phyloP scores from a whole-genome alignment of 2,113 vertebrate species.

The Phylloscopus trochiloides region DNA sequence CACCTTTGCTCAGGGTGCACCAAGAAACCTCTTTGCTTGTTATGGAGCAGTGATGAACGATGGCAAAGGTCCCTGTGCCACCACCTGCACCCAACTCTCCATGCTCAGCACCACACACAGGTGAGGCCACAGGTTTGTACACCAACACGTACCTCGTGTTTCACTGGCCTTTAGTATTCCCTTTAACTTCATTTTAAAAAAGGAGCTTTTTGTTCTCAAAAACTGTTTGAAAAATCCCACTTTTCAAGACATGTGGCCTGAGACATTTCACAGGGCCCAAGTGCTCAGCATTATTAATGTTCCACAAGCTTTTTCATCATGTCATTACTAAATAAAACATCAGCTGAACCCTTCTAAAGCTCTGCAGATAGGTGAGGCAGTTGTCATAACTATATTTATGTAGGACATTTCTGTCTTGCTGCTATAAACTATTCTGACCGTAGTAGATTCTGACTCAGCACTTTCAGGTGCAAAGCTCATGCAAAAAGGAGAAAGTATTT shows the following conservation, averaged over 20 bases:
- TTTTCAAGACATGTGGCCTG: conserved; percentile 1
- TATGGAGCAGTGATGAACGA: neutral
- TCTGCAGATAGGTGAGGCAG: conserved; percentile 49
- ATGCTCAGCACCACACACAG: rapidly evolving
- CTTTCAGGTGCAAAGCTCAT: conserved; percentile 12
- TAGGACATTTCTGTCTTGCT: conserved; percentile 19
- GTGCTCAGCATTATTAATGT: conserved; percentile 41
- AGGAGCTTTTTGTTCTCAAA: neutral
- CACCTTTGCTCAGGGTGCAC: rapidly evolving
- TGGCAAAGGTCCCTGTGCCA: neutral
- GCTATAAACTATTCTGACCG: conserved; percentile 26
- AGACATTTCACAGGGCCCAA: conserved; percentile 24
- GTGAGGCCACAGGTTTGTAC: rapidly evolving
- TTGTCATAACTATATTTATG: conserved; percentile 50
- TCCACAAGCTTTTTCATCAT: conserved; percentile 52
- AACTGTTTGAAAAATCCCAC: neutral
- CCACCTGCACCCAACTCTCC: neutral
- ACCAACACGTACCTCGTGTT: rapidly evolving
- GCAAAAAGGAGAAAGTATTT: neutral
- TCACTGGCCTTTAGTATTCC: neutral
- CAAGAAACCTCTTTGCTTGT: neutral
- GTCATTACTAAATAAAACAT: conserved; percentile 62
- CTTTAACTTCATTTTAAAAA: neutral
- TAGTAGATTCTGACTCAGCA: conserved; percentile 42
- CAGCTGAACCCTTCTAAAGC: conserved; percentile 24